Base-by-base conservation (phyloP, 2,113 vertebrate genomes). In the Sitta europaea region DNA sequence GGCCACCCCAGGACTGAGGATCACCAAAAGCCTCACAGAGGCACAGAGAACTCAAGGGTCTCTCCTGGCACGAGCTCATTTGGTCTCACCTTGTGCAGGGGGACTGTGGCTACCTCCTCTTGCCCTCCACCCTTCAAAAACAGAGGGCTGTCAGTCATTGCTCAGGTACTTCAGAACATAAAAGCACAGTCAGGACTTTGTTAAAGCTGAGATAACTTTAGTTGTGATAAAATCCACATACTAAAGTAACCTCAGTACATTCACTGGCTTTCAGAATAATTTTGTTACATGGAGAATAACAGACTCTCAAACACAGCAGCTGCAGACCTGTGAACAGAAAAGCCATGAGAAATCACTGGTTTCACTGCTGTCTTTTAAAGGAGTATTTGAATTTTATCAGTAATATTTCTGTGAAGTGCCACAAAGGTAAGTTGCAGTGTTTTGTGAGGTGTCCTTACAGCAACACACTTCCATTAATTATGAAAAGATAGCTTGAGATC, bases 11-110 rank as follows among this genome's bases (percentile, higher is more conserved):
- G 31, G 21, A 53, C 31, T 4, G 0, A 2, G 0, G 35, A 81
- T 15, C 63, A 61, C 22, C 1, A 1, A 33, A n/a, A 91, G 45
- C 45, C 24, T 25, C 1, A 3, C 0, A 1, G 18, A 51, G 18
- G 50, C 61, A 59, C 11, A 51, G 29, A 77, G n/a, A 67, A 31
- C 61, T 47, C 36, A 17, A 28, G 33, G 18, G 18, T 45, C 16
- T 59, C 58, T 65, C 18, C 48, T 24, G 21, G 36, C 5, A 9
- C 18, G n/a, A 84, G 18, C 29, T 70, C 22, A 8, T 28, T 66
- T 36, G 38, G 19, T 43, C 51, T 53, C 29, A 88, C 1, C 1
- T 25, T 28, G 43, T 35, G 53, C 53, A 76, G 21, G 20, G 35
- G 45, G 10, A 42, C 53, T 84, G 50, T 0, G 0, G 38, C 57